Base-by-base conservation (phyloP, 2,113 vertebrate genomes). In the Zingel zingel region DNA sequence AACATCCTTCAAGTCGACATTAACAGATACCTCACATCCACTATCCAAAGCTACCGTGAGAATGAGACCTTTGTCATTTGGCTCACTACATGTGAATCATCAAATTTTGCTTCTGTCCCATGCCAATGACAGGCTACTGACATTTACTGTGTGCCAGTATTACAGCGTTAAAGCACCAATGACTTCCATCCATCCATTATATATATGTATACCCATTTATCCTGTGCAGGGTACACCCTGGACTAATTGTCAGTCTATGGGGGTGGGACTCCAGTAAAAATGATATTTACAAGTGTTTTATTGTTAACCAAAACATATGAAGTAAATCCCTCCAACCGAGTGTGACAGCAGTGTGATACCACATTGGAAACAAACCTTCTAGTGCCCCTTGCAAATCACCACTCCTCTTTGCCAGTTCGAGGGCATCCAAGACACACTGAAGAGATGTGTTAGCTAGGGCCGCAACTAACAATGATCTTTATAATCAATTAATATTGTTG, bases 51-150 rank as follows among this genome's bases (percentile, higher is more conserved):
- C 73, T 68, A 68, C 66, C 75, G 77, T 91, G 89, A 90, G 90
- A 91, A 89, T 82, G 69, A 82, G 75, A 86, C 66, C 51, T 89
- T 92, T 91, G 90, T 89, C 67, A 74, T 88, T 72, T 80, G 59
- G 59, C 39, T 80, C 47, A 36, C 16, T 61, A 68, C 70, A 56
- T 90, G 85, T 85, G 81, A 91, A 67, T 72, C 57, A 57, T 51
- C 72, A 45, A 2, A 15, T 64, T 84, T 84, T 54, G 19, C 72
- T 77, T 19, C 25, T 73, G 83, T 90, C 80, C 39, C 77, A 83
- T 36, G 61, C 66, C 76, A 86, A 83, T 88, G 58, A 89, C 45
- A 89, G 76, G 27, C 63, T 65, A 23, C 61, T 74, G 75, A 36
- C 58, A 36, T 78, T 84, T 48, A 81, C 77, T 74, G 33, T 56